Evolutionary conservation across 2,888 invertebrate genomes (phyloP).

Genomic region (Amphipyra berbera): DNA sequence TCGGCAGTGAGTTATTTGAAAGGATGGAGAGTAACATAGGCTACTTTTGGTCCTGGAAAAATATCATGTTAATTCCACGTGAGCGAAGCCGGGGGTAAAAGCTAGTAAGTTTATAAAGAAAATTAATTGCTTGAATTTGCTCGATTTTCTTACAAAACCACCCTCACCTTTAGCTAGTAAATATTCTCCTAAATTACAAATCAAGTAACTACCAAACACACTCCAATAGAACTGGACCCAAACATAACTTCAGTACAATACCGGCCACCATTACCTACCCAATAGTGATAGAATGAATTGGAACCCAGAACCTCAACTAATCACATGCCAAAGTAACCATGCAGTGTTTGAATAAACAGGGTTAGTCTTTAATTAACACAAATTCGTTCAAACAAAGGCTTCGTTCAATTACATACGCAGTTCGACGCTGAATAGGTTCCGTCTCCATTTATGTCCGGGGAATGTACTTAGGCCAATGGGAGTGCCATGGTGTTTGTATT

Average conservation of each 20-base stretch:
- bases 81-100: too few species aligned
- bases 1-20: too few species aligned
- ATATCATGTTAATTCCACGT: too few species aligned
- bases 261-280: not conserved
- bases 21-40: too few species aligned
- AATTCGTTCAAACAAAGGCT: slow-evolving; percentile 46
- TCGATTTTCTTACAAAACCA: too few species aligned
- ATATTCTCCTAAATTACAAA: not conserved
- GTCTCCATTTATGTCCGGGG: slow-evolving; percentile 30
- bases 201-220: not conserved
- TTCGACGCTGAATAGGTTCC: slow-evolving; percentile 35
- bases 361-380: slow-evolving; percentile 52
- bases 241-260: not conserved
- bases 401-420: slow-evolving; percentile 45
- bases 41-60: too few species aligned
- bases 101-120: too few species aligned
- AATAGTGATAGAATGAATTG: slow-evolving; percentile 29
- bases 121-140: too few species aligned
- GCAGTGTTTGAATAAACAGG: slow-evolving; percentile 42
- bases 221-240: not conserved
- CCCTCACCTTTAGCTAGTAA: not conserved
- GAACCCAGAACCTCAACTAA: slow-evolving; percentile 49
- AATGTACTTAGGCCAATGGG: slow-evolving; percentile 6
- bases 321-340: slow-evolving; percentile 44
- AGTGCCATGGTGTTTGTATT: not conserved